Conservation (phyloP, 2,113 vertebrate species). For the Pelvicachromis taeniatus region DNA sequence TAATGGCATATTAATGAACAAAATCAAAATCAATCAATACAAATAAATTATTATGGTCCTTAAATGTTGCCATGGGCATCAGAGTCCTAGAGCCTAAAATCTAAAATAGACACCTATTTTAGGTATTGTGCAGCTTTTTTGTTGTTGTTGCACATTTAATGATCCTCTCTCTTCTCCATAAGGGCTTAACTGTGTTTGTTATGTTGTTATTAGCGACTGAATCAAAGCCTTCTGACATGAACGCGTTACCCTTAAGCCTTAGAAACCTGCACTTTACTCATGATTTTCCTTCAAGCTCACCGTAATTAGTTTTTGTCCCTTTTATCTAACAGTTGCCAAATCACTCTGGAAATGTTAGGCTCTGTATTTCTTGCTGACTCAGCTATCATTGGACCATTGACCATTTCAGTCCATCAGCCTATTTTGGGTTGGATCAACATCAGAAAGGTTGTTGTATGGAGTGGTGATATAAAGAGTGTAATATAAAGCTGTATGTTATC, state of each 20-base stretch:
- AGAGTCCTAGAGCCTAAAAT: background rate
- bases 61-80: background rate
- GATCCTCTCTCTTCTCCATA: conserved; percentile 29
- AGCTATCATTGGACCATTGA: conserved; percentile 14
- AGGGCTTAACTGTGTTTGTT: conserved; percentile 57
- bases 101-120: conserved; percentile 1
- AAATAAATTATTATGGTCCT: background rate
- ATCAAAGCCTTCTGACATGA: conserved; percentile 54
- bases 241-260: conserved; percentile 35
- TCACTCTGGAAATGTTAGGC: conserved; percentile 59
- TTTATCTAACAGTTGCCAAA: conserved; percentile 56
- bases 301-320: conserved; percentile 70
- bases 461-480: conserved; percentile 3
- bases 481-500: conserved; percentile 45
- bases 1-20: background rate
- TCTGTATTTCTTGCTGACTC: conserved; percentile 53
- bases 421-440: conserved; percentile 51
- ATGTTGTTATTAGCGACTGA: conserved; percentile 61
- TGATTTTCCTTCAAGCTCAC: conserved; percentile 60
- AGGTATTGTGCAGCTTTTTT: conserved; percentile 5
- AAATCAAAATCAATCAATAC: background rate
- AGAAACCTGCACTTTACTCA: conserved; percentile 43
- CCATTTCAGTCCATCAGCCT: conserved; percentile 39
- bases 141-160: conserved; percentile 21
- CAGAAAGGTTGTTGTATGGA: conserved; percentile 17